phyloP scores from a whole-genome alignment of 2,888 invertebrate species.

The Ommatoiulus sabulosus region DNA sequence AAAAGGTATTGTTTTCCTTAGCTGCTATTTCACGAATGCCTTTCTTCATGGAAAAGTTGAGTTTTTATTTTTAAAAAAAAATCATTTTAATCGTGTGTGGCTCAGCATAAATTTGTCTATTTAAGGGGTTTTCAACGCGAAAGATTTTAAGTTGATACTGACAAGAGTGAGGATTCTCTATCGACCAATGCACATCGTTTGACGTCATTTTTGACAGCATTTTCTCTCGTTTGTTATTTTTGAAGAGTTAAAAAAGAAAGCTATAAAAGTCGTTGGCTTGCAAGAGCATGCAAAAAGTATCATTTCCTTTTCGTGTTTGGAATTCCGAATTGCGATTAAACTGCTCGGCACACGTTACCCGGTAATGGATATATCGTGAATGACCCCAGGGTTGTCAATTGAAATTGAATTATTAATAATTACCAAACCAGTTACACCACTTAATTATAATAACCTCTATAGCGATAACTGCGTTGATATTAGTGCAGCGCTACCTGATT shows the following conservation, averaged over 20 bases:
- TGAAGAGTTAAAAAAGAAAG: background rate
- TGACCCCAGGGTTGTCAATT: background rate
- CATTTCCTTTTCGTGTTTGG: background rate
- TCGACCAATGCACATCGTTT: too few species aligned
- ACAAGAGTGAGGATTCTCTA: too few species aligned
- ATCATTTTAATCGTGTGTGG: background rate
- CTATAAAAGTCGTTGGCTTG: constrained; percentile 19
- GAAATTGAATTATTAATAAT: constrained; percentile 12
- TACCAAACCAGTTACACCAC: background rate
- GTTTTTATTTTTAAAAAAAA: background rate
- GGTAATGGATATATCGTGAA: background rate
- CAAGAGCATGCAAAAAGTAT: background rate
- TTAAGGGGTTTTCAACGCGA: too few species aligned
- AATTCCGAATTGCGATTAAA: background rate
- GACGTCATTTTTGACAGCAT: too few species aligned
- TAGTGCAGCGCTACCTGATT: background rate
- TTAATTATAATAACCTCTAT: background rate
- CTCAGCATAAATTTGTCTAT: too few species aligned
- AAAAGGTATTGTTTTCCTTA: constrained; percentile 74
- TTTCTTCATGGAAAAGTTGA: too few species aligned
- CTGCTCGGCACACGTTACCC: background rate
- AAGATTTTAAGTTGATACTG: too few species aligned
- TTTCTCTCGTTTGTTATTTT: too few species aligned
- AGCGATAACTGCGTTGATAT: background rate
- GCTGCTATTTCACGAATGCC: too few species aligned